A percentile compares a stretch with the other conserved stretches of the same genome.
These are phyloP conservation scores for Agrotis segetum DNA, from an alignment of 2,888 invertebrate species.

Conservation along the genomic window DNA sequence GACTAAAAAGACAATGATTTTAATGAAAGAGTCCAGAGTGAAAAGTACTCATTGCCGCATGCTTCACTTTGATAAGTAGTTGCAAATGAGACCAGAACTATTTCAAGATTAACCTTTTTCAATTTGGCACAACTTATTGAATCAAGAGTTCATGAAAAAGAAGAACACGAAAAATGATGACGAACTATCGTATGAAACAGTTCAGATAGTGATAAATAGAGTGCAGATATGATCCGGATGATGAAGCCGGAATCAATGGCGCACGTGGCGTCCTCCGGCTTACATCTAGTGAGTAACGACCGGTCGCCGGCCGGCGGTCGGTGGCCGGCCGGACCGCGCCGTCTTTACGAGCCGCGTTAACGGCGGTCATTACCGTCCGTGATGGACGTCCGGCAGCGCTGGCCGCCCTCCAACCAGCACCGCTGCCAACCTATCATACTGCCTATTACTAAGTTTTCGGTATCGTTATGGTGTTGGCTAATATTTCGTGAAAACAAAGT, in stretches of 20 bases:
- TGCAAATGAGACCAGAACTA: neutral
- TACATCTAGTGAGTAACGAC: conserved; percentile 56
- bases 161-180: neutral
- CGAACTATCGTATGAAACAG: conserved; percentile 6
- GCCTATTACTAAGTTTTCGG: conserved; percentile 42
- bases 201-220: conserved; percentile 30
- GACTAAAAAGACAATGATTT: too few species aligned
- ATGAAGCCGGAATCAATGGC: conserved; percentile 50
- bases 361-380: conserved; percentile 63
- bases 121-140: too few species aligned
- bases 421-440: conserved; percentile 53
- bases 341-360: conserved; percentile 63
- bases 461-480: neutral
- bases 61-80: too few species aligned
- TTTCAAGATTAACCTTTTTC: neutral
- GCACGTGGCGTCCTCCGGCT: conserved; percentile 45
- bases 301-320: conserved; percentile 25
- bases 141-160: neutral
- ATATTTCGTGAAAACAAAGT: conserved; percentile 10
- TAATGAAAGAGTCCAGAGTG: too few species aligned
- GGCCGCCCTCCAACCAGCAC: conserved; percentile 58
- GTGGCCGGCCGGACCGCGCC: conserved; percentile 33
- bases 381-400: conserved; percentile 63
- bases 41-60: too few species aligned
- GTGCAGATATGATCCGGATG: conserved; percentile 48